These are phyloP conservation scores for Drosophila buzzatii DNA, from an alignment of 2,888 invertebrate species.

Conservation along the genomic window DNA sequence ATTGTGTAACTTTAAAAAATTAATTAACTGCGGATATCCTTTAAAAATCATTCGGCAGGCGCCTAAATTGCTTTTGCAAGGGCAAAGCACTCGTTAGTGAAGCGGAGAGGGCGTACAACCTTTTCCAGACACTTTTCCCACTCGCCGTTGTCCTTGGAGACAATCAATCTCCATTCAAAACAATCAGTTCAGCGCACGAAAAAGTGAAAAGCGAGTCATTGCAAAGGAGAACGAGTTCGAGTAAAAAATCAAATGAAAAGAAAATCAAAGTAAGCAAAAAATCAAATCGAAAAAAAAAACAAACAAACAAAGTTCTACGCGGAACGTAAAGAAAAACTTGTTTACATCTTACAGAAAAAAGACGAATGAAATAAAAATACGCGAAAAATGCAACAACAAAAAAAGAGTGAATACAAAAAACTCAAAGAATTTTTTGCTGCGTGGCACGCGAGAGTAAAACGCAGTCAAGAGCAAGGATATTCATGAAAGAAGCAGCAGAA, in stretches of 20 bases:
- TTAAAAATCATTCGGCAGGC: conserved; percentile 50
- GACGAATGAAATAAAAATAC: conserved; percentile 17
- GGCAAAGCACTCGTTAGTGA: conserved; percentile 44
- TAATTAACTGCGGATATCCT: conserved; percentile 76
- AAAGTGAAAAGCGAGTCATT: conserved; percentile 68
- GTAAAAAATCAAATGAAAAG: conserved; percentile 25
- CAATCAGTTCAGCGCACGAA: conserved; percentile 72
- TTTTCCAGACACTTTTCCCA: conserved; percentile 38
- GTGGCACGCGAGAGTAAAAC: conserved; percentile 61
- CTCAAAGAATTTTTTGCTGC: conserved; percentile 28
- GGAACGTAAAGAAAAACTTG: conserved; percentile 74
- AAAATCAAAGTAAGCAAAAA: conserved; percentile 31
- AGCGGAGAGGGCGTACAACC: conserved; percentile 21
- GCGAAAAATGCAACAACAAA: conserved; percentile 51
- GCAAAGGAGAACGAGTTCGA: conserved; percentile 20
- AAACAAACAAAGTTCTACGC: conserved; percentile 50
- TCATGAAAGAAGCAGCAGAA: conserved; percentile 45
- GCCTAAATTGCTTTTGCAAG: conserved; percentile 54
- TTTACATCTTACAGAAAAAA: conserved; percentile 80
- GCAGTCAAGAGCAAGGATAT: conserved; percentile 65
- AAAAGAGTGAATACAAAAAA: conserved; percentile 25
- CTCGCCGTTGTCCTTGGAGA: conserved; percentile 80
- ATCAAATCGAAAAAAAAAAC: conserved; percentile 27
- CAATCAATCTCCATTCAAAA: conserved; percentile 83
- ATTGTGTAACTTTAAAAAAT: conserved; percentile 78